phyloP scores from a whole-genome alignment of 2,888 invertebrate species.

The Harpagoxenus sublaevis region DNA sequence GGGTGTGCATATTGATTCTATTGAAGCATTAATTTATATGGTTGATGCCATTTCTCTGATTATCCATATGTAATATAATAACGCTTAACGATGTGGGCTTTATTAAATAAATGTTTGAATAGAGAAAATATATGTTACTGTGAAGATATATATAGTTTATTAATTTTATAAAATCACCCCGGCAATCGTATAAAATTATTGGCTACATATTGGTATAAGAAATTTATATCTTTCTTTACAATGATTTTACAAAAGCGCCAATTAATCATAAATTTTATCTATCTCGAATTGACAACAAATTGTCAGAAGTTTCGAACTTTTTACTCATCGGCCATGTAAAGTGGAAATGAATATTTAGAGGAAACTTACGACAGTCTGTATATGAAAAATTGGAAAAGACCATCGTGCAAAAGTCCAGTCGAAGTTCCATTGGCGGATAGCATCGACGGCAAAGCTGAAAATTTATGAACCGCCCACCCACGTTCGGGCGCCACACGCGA shows the following conservation, averaged over 20 bases:
- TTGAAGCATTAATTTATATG: conserved; percentile 27
- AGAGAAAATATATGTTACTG: neutral
- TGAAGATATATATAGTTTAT: neutral
- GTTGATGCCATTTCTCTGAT: neutral
- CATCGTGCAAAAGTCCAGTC: conserved; percentile 19
- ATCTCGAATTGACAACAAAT: neutral
- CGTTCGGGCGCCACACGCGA: neutral
- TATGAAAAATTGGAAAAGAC: conserved; percentile 9
- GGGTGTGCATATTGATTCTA: conserved; percentile 10
- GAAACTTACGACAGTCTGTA: neutral
- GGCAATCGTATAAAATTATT: neutral
- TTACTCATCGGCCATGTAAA: neutral
- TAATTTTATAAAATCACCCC: neutral
- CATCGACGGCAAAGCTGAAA: conserved; percentile 27
- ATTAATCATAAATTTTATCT: neutral
- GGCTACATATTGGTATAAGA: neutral
- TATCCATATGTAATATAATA: neutral
- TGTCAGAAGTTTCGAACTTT: neutral
- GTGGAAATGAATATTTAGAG: neutral
- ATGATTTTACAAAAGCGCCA: neutral
- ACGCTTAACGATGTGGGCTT: neutral
- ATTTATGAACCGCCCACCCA: conserved; percentile 41
- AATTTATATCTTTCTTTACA: neutral
- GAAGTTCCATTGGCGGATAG: conserved; percentile 29
- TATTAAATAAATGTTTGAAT: conserved; percentile 12